A percentile compares a stretch with the other conserved stretches of the same genome.
Conservation (phyloP, 1,140 invertebrate species). For the Leptestheria dahalacensis region DNA sequence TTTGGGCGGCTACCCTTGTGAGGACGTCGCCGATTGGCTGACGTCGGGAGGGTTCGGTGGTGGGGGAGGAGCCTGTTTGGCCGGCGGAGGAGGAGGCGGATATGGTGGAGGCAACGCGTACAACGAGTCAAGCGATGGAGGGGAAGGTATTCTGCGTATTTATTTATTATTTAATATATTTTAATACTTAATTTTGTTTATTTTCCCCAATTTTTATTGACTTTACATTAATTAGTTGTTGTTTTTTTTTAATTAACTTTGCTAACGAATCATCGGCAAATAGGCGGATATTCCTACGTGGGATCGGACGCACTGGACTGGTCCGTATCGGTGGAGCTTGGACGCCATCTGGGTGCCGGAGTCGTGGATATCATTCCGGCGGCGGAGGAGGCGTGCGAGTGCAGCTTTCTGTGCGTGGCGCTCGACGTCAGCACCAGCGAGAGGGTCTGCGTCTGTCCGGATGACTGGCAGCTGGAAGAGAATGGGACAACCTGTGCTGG, state of each 20-base stretch:
- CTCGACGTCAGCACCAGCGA: constrained; percentile 54
- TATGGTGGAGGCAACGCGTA: constrained; percentile 52
- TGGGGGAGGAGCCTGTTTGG: constrained; percentile 51
- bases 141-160: too few relatives aligned
- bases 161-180: too few relatives aligned
- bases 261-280: constrained; percentile 47
- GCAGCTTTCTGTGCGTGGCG: constrained; percentile 65
- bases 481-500: background rate
- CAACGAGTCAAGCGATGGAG: background rate
- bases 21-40: constrained; percentile 36
- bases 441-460: constrained; percentile 60
- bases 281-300: constrained; percentile 63
- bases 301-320: constrained; percentile 16
- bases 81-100: constrained; percentile 48
- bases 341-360: constrained; percentile 41
- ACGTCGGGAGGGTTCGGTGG: constrained; percentile 69
- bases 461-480: background rate
- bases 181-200: too few relatives aligned
- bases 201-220: too few relatives aligned
- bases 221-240: too few relatives aligned
- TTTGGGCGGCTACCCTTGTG: constrained; percentile 48
- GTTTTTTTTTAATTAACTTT: too few relatives aligned
- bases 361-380: constrained; percentile 55
- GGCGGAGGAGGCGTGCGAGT: constrained; percentile 46
- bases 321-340: background rate